These are phyloP conservation scores for Norana najaformis DNA, from an alignment of 2,888 invertebrate genomes.

Conservation along the genomic window DNA sequence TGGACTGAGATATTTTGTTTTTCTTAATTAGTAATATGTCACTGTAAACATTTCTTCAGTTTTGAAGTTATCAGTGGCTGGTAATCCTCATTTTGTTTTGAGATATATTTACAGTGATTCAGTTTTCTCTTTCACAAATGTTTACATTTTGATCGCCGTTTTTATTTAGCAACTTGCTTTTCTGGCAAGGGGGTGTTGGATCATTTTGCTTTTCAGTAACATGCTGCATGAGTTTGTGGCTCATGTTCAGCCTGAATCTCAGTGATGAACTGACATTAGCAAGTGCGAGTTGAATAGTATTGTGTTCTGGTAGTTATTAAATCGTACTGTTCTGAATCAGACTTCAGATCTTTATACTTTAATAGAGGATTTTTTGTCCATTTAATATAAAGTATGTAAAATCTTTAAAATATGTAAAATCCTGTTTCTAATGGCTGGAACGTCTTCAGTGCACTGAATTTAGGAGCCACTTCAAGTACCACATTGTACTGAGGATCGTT, in stretches of 20 bases:
- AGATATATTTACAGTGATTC: conserved; percentile 2
- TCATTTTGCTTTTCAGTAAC: conserved; percentile 13
- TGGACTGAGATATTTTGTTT: neutral
- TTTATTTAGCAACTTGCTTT: neutral
- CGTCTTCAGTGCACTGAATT: neutral
- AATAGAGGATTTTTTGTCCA: neutral
- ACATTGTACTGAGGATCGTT: neutral
- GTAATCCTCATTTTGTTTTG: neutral
- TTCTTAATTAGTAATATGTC: neutral
- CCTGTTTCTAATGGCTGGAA: neutral
- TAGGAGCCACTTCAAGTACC: neutral
- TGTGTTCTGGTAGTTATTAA: conserved; percentile 1
- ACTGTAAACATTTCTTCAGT: neutral
- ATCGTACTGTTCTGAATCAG: neutral
- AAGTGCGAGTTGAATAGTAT: conserved; percentile 13
- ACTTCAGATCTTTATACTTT: neutral
- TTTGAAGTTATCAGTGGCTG: neutral
- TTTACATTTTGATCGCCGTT: neutral
- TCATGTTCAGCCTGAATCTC: neutral
- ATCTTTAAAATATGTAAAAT: neutral
- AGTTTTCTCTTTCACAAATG: neutral
- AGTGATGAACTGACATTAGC: conserved; percentile 3
- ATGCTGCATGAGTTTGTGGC: conserved; percentile 5
- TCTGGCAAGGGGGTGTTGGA: neutral
- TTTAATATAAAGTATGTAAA: neutral